Base-by-base conservation (phyloP, 2,888 invertebrate genomes). In the Ophion slaviceki region DNA sequence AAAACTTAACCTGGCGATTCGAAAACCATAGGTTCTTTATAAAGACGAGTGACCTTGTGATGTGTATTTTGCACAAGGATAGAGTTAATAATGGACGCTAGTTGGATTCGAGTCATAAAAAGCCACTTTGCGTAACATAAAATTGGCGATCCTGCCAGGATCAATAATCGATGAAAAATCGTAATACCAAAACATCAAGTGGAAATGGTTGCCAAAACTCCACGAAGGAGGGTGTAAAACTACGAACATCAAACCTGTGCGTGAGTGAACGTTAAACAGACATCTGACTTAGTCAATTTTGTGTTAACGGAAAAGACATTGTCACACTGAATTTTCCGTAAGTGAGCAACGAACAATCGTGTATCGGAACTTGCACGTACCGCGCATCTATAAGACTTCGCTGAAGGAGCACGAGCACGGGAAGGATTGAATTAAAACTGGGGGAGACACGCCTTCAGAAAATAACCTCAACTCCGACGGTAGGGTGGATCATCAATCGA, bases 321-420 rank as follows among this genome's bases (percentile, higher is more conserved):
- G 28, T 3, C 28, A 28, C 28, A 28, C 28, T 28, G 28, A 28
- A 28, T 28, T 28, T 28, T 28, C 28, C 28, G 28, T 17, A 36
- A 66, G 66, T 74, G 80, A 62, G n/a, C 70, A 7, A 57, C 66
- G 57, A 80, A 74, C 14, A 24, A 59, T 61, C 67, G 59, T 81
- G 67, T 47, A 79, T 28, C 61, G 36, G 36, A 61, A 81, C 68
- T 67, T 81, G 67, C 61, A 68, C 81, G 72, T 80, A 80, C 80
- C 80, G 57, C 80, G 81, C 81, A 81, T 81, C 81, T 75, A 75
- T 81, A 75, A 75, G 81, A 81, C 68, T 81, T 75, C 75, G 75
- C 75, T 61, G 28, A 28, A 28, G 28, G 28, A 28, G 28, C 28
- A 28, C 28, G 28, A 28, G 28, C 28, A 28, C 28, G 81, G 75